phyloP scores from a whole-genome alignment of 1,140 invertebrate species.

The Tetragonula clypearis region DNA sequence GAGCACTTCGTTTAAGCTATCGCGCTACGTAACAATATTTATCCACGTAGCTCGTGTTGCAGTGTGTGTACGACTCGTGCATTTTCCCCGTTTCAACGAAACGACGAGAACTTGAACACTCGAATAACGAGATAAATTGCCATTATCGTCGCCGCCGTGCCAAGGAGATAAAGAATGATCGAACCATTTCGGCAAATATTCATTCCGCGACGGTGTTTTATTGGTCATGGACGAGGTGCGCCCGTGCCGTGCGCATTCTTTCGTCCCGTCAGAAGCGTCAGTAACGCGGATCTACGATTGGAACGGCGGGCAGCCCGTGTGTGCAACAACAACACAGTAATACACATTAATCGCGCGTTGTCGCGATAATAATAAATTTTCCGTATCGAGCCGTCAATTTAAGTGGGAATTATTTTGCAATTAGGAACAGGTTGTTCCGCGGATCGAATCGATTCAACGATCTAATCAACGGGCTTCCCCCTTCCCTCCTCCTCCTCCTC shows the following conservation, averaged over 20 bases:
- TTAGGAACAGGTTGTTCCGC: constrained; percentile 39
- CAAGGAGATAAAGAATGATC: neutral
- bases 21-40: too few relatives aligned
- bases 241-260: neutral
- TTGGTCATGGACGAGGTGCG: constrained; percentile 23
- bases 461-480: constrained; percentile 13
- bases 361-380: constrained; percentile 30
- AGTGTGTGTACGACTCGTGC: too few relatives aligned
- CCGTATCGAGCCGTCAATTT: constrained; percentile 17
- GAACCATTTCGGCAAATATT: constrained; percentile 19
- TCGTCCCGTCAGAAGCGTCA: neutral
- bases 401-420: constrained; percentile 38
- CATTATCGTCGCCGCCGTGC: neutral
- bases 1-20: too few relatives aligned
- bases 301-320: neutral
- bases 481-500: too few relatives aligned
- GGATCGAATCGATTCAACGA: constrained; percentile 45
- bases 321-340: too few relatives aligned
- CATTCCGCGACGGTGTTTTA: constrained; percentile 23
- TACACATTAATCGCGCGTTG: neutral
- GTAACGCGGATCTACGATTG: neutral
- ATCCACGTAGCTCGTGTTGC: too few relatives aligned
- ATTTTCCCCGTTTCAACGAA: too few relatives aligned
- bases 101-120: neutral
- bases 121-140: neutral